phyloP scores from a whole-genome alignment of 2,113 vertebrate species.

The Syngnathus typhle region DNA sequence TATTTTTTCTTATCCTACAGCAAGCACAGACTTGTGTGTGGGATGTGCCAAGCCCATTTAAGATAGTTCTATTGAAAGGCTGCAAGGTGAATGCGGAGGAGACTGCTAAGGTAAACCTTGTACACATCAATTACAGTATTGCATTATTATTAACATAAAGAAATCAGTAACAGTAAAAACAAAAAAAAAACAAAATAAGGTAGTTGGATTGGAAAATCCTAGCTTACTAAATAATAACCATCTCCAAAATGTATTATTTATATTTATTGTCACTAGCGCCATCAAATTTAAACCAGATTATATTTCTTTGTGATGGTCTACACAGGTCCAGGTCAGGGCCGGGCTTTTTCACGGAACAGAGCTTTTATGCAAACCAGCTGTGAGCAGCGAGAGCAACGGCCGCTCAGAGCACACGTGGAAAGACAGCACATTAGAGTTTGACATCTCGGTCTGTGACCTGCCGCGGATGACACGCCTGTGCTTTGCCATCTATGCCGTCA shows the following conservation, averaged over 20 bases:
- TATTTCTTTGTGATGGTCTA: background rate
- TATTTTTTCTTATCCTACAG: constrained; percentile 45
- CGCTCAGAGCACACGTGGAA: constrained; percentile 88
- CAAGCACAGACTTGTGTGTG: constrained; percentile 80
- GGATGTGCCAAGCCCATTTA: constrained; percentile 81
- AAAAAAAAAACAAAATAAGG: no score
- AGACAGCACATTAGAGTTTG: constrained; percentile 84
- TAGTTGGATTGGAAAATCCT: no score
- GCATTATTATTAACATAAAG: background rate
- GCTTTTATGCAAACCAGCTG: constrained; percentile 85
- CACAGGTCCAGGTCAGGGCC: constrained; percentile 89
- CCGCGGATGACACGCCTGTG: constrained; percentile 97
- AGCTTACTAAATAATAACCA: background rate
- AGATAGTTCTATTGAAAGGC: constrained; percentile 82
- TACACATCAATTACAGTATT: background rate
- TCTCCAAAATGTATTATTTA: background rate
- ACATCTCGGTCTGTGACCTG: constrained; percentile 85
- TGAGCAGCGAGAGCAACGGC: constrained; percentile 86
- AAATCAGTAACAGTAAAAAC: background rate
- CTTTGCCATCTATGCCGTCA: constrained; percentile 90
- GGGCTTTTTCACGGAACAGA: constrained; percentile 97
- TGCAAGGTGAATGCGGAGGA: constrained; percentile 96
- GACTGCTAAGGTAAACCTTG: constrained; percentile 81
- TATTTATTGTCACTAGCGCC: background rate
- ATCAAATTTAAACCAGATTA: background rate